Base-by-base conservation (phyloP, 2,113 vertebrate genomes). In the Cricetomys ansorgei region DNA sequence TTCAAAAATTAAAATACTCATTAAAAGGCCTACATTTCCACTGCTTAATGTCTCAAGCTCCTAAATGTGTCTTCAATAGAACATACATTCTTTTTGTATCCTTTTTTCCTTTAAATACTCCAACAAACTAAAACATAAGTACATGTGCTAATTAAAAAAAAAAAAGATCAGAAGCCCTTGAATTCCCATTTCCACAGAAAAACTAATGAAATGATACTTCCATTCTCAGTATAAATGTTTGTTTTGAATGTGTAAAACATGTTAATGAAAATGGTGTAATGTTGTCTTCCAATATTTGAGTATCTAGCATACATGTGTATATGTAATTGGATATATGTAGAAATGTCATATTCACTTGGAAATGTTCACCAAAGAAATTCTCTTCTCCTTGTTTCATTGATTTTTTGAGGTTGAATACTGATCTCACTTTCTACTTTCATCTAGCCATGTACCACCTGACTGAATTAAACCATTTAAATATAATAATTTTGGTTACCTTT, bases 401-500 rank as follows among this genome's bases (percentile, higher is more conserved):
- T 50, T 65, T 57, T 55, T 40, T 7, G n/a, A 21, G 31, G 34
- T 12, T 50, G 43, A 37, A 34, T 45, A 59, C 64, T 48, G 55
- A 17, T 76, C 17, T 48, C 23, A 48, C 15, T 4, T 48, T 23
- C 55, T 62, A 2, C 23, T 77, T 62, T 5, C 29, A 85, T 43
- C 40, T 40, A 48, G 31, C 10, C 27, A 13, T 59, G 25, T 23
- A 13, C 17, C 31, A 75, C 11, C 50, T 34, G 43, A 7, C 3
- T 64, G 40, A 76, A 34, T 87, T 81, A 88, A 92, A 92, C 72
- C 77, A 55, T 94, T 88, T 72, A 90, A 34, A 88, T 17, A n/a
- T 17, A n/a, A 25, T 1, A 93, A 10, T 88, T 92, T 81, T 43
- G 87, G 7, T 12, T 45, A 48, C 59, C 34, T 83, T 65, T 37